These are phyloP conservation scores for Rhinella marina DNA, from an alignment of 2,797 vertebrate species.

Conservation along the genomic window DNA sequence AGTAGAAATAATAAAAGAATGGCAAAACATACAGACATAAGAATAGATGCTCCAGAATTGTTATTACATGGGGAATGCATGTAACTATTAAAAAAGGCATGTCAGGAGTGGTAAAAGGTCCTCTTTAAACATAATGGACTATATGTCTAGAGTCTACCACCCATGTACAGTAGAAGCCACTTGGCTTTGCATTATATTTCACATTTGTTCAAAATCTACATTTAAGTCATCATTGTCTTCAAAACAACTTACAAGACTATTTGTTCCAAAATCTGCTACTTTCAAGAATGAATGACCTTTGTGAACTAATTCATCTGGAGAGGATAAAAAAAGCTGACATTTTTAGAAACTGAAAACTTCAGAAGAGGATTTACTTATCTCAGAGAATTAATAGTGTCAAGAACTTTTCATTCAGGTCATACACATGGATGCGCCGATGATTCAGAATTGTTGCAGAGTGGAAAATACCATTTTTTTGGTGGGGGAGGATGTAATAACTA, in stretches of 20 bases:
- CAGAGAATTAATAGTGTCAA: not conserved
- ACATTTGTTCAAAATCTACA: not conserved
- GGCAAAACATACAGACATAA: no score
- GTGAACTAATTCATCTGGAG: slow-evolving; percentile 4
- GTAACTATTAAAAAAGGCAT: no score
- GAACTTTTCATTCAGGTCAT: slow-evolving; percentile 27
- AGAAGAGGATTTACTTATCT: slow-evolving; percentile 31
- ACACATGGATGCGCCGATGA: not conserved
- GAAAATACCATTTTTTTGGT: not conserved
- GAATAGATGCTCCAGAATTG: no score
- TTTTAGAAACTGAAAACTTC: slow-evolving; percentile 24
- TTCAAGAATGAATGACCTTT: slow-evolving; percentile 9
- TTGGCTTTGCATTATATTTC: not conserved
- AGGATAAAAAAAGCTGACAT: slow-evolving; percentile 14
- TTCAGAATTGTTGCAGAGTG: not conserved
- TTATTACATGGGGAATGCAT: no score
- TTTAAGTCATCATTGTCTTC: not conserved
- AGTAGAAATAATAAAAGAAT: no score
- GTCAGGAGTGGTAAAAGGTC: no score
- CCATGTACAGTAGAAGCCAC: no score
- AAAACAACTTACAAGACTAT: not conserved
- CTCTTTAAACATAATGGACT: no score
- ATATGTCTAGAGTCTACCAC: no score
- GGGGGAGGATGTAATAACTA: not conserved
- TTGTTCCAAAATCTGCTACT: not conserved